These are phyloP conservation scores for Irena cyanogastra DNA, from an alignment of 2,113 vertebrate species.

Conservation along the genomic window DNA sequence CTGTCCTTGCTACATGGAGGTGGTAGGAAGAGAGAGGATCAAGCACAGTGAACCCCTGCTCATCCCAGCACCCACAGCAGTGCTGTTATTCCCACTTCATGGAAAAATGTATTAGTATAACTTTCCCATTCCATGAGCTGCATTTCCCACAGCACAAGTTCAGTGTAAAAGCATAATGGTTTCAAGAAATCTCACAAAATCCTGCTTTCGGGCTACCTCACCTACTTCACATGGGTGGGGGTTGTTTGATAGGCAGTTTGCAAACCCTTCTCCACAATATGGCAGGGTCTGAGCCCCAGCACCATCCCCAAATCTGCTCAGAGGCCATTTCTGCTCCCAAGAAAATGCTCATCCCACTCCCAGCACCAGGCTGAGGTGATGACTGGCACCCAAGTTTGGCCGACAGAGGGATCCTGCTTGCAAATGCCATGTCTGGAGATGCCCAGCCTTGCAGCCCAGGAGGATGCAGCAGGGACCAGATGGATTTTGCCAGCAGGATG, in stretches of 20 bases:
- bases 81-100: not conserved
- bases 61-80: not conserved
- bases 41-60: not conserved
- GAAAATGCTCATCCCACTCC: not conserved
- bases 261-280: not conserved
- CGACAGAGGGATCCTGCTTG: not conserved
- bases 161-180: not conserved
- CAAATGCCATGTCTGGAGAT: not conserved
- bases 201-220: not conserved
- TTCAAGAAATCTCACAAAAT: not conserved
- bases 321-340: not conserved
- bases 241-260: not conserved
- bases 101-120: not conserved
- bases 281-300: not conserved
- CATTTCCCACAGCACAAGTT: not conserved
- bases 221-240: not conserved
- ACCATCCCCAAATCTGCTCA: not conserved
- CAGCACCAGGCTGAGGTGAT: accelerated
- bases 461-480: not conserved
- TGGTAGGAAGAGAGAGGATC: not conserved
- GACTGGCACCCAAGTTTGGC: accelerated
- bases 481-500: not conserved
- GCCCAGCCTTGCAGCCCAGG: not conserved
- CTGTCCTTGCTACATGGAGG: accelerated
- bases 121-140: not conserved